Evolutionary conservation across 1,140 invertebrate species (phyloP).

Genomic region (Drosophila lowei): DNA sequence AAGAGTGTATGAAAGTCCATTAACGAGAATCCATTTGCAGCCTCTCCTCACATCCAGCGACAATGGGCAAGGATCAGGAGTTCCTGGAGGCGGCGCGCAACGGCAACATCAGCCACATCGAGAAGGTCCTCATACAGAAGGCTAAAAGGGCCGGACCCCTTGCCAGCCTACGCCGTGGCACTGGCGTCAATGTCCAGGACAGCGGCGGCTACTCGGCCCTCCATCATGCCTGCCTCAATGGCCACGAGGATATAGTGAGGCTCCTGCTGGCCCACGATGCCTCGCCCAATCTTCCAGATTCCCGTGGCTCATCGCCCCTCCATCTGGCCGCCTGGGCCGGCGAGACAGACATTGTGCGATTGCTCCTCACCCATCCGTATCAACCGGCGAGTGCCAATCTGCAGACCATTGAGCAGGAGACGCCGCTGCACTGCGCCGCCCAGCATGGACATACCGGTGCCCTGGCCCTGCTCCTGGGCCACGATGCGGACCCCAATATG

Average conservation of each 20-base stretch:
- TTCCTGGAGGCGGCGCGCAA: conserved; percentile 96
- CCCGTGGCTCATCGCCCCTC: conserved; percentile 92
- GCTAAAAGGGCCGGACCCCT: conserved; percentile 95
- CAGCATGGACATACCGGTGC: conserved; percentile 97
- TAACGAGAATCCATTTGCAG: conserved; percentile 49
- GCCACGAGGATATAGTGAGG: conserved; percentile 96
- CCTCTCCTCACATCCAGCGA: not conserved
- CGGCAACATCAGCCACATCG: conserved; percentile 93
- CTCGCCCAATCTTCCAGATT: conserved; percentile 93
- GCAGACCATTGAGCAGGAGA: conserved; percentile 96
- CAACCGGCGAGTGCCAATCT: conserved; percentile 92
- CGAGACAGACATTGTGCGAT: conserved; percentile 91
- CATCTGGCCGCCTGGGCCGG: conserved; percentile 96
- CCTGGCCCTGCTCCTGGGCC: conserved; percentile 92
- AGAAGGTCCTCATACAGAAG: conserved; percentile 95
- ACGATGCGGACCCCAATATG: conserved; percentile 94
- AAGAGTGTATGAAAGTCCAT: conserved; percentile 47
- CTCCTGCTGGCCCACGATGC: conserved; percentile 94
- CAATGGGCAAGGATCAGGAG: conserved; percentile 97
- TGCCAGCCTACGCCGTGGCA: conserved; percentile 93
- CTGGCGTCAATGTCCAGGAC: conserved; percentile 96
- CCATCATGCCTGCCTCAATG: conserved; percentile 97
- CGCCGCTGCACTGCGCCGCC: conserved; percentile 95
- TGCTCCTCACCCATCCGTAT: conserved; percentile 90
- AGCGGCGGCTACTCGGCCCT: conserved; percentile 96